These are phyloP conservation scores for Hippasteria phrygiana DNA, from an alignment of 53 echinoderm and acorn worm species.

Conservation along the genomic window DNA sequence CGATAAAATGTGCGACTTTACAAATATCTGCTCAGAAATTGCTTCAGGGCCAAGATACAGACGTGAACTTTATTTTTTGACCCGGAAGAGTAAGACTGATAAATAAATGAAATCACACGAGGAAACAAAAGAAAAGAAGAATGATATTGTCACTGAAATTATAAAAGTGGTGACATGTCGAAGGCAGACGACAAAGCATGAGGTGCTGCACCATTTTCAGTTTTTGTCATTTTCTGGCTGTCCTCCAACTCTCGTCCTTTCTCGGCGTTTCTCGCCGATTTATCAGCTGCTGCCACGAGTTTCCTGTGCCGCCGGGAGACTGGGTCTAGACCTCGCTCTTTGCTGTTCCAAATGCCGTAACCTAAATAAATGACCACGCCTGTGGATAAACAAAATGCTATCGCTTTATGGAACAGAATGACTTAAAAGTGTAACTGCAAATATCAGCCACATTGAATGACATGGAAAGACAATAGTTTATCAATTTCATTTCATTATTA, in stretches of 20 bases:
- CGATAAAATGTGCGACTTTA: too few relatives aligned
- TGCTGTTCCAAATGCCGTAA: conserved; percentile 83
- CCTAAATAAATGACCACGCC: conserved; percentile 79
- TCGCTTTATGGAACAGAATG: not conserved
- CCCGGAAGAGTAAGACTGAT: too few relatives aligned
- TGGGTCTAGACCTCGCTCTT: conserved; percentile 50
- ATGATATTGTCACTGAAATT: not conserved
- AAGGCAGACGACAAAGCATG: conserved; percentile 18
- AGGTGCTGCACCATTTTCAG: not conserved
- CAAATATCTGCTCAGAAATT: too few relatives aligned
- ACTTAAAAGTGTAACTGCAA: not conserved
- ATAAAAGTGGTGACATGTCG: conserved; percentile 40
- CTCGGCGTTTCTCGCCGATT: conserved; percentile 13
- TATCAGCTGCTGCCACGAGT: conserved; percentile 1
- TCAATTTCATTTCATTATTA: too few relatives aligned
- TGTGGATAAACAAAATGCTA: conserved; percentile 11
- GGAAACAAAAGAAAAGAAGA: not conserved
- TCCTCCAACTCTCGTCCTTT: conserved; percentile 21
- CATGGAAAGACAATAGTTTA: not conserved
- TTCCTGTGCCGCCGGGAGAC: conserved; percentile 12
- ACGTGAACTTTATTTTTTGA: too few relatives aligned
- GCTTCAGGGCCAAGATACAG: too few relatives aligned
- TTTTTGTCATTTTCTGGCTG: not conserved
- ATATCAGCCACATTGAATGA: not conserved
- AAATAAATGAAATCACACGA: not conserved